A percentile compares a stretch with the other conserved stretches of the same genome.
Evolutionary conservation across 2,888 invertebrate genomes (phyloP).

Genomic region (Hemicrepidius hirtus): DNA sequence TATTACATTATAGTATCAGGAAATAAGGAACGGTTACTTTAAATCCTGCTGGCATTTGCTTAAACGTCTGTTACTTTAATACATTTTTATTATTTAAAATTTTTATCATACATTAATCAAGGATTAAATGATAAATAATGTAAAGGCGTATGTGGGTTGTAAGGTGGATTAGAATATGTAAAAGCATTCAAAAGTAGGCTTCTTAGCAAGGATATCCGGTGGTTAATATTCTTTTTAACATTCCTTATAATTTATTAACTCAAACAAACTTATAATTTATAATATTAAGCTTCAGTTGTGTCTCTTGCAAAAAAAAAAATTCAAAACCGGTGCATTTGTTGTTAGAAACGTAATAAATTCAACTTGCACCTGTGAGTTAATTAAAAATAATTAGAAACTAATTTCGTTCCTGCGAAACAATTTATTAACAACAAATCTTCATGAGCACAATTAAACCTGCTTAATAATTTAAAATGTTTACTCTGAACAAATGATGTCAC

Average conservation of each 20-base stretch:
- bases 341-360: constrained; percentile 4
- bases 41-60: no score
- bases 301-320: constrained; percentile 3
- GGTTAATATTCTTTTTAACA: neutral
- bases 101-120: constrained; percentile 1
- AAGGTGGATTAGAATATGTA: constrained; percentile 18
- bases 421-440: neutral
- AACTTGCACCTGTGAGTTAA: neutral
- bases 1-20: no score
- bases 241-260: constrained; percentile 14
- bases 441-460: neutral
- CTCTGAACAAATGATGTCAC: constrained; percentile 6
- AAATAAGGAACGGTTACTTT: neutral
- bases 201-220: constrained; percentile 26
- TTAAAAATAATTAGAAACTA: neutral
- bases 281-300: constrained; percentile 1
- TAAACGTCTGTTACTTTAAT: neutral
- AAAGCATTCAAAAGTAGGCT: constrained; percentile 16
- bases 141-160: constrained; percentile 15
- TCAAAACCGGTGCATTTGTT: constrained; percentile 2
- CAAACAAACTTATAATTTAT: constrained; percentile 13
- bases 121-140: neutral
- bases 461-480: constrained; percentile 23
- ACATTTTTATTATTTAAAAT: neutral
- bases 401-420: neutral